Conservation (phyloP, 2,113 vertebrate species). For the Scomber colias region DNA sequence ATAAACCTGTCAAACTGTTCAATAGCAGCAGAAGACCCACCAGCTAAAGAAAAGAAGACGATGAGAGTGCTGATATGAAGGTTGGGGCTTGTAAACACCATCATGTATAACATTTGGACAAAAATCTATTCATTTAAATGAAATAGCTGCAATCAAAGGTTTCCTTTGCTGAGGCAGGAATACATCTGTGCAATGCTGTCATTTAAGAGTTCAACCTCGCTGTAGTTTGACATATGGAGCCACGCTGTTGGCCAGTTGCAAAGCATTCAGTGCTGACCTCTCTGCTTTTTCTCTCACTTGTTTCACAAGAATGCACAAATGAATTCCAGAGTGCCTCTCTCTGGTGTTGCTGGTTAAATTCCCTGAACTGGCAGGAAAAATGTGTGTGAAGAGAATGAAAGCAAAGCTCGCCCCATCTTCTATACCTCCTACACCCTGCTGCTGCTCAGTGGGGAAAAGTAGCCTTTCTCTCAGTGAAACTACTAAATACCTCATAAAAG, state of each 20-base stretch:
- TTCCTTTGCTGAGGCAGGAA: neutral
- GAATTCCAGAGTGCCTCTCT: neutral
- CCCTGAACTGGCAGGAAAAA: neutral
- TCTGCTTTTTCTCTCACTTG: neutral
- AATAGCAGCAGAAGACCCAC: neutral
- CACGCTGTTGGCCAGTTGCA: neutral
- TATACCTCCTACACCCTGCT: neutral
- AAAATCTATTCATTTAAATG: neutral
- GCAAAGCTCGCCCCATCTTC: neutral
- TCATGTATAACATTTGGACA: neutral
- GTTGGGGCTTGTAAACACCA: neutral
- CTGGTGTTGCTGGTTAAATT: neutral
- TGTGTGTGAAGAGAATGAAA: neutral
- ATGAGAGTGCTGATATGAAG: slow-evolving; percentile 1
- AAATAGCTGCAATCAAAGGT: neutral
- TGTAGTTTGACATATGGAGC: slow-evolving; percentile 1
- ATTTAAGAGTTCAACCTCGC: neutral
- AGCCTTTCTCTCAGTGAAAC: neutral
- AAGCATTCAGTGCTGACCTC: neutral
- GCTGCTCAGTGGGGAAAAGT: no score
- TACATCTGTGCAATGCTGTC: neutral
- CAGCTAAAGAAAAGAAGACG: neutral
- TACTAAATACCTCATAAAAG: neutral
- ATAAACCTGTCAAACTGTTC: neutral
- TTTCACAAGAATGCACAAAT: neutral